These are phyloP conservation scores for Verasper variegatus DNA, from an alignment of 2,113 vertebrate species.

Conservation along the genomic window DNA sequence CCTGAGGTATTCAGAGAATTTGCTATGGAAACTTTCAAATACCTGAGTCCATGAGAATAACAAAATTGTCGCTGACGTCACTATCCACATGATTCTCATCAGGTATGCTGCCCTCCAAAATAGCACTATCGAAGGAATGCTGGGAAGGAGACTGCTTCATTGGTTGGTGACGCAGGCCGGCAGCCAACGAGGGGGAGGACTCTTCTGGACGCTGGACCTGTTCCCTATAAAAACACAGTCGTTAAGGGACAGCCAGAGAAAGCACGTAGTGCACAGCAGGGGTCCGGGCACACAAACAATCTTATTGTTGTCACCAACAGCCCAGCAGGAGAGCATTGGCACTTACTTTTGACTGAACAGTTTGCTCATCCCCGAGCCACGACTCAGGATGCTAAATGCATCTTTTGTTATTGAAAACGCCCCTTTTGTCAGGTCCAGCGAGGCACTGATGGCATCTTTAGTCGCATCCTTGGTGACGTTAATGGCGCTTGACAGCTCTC, in stretches of 20 bases:
- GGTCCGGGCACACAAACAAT: constrained; percentile 19
- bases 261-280: constrained; percentile 26
- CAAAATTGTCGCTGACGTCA: constrained; percentile 90
- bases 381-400: constrained; percentile 90
- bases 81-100: constrained; percentile 92
- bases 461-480: constrained; percentile 92
- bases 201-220: constrained; percentile 84
- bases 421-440: constrained; percentile 95
- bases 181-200: constrained; percentile 67
- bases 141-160: constrained; percentile 92
- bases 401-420: constrained; percentile 94
- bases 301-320: constrained; percentile 11
- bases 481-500: constrained; percentile 90
- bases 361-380: constrained; percentile 92
- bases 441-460: constrained; percentile 91
- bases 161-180: constrained; percentile 82
- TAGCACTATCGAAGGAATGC: constrained; percentile 90
- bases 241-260: constrained; percentile 19
- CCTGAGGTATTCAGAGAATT: neutral
- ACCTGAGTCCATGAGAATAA: constrained; percentile 92
- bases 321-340: constrained; percentile 26
- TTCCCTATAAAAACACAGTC: constrained; percentile 80
- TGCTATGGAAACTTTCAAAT: neutral
- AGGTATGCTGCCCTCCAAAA: constrained; percentile 88
- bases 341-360: constrained; percentile 88